Base-by-base conservation (phyloP, 2,888 invertebrate species). In the Spatulosminthurus flaviceps region DNA sequence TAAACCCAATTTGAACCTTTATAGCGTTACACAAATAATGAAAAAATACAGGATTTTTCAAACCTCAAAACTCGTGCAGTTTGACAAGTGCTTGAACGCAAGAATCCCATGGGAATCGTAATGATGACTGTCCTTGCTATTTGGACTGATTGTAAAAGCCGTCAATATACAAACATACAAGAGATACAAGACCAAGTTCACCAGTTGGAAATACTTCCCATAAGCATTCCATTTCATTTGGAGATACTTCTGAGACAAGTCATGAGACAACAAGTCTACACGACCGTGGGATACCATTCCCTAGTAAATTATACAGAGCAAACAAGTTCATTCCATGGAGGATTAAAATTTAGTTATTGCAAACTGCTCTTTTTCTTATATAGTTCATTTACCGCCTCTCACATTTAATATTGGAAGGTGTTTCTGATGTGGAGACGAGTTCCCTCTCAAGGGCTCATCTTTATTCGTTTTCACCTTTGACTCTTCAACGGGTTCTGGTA, bases 211-310 rank as follows among this genome's bases (percentile, higher is more conserved):
- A 88, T 95, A 95, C 89, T 94, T 93, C 74, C 95, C 96, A 87
- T 95, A 96, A 0, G 94, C 93, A 86, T 94, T 94, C 95, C 95
- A 95, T 88, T 95, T 95, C 93, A 94, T 94, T 88, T 94, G 93
- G 64, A 95, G 88, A 87, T 95, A 94, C 88, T 94, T 95, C 86
- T 95, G 94, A 86, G 94, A 94, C 1, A 95, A 88, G 0, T 95
- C 94, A 88, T 95, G 95, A 16, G 95, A 94, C 64, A 95, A 87
- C 0, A 95, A 88, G 86, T 95, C 94, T 0, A 95, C 95, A 81
- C 95, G 89, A 2, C 94, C 94, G 86, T 94, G 93, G n/a, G 91
- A 90, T 0, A 95, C 95, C 95, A 95, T 95, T 43, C 94, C 94
- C 95, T 95, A n/a, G 87, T 74, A 28, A 80, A 41, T 41, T 13